phyloP scores from a whole-genome alignment of 1,140 invertebrate genomes.

The Aphis craccivora region DNA sequence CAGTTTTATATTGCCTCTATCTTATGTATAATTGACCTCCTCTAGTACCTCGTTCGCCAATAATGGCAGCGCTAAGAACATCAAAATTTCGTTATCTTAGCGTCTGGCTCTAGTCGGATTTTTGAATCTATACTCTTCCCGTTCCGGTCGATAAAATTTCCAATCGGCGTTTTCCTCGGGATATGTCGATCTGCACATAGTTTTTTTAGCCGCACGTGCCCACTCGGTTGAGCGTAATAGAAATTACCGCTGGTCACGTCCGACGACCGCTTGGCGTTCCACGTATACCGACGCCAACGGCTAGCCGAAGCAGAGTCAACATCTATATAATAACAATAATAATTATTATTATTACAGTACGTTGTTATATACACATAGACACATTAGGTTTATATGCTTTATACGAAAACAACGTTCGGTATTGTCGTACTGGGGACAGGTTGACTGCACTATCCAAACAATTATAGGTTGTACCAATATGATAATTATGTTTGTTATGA shows the following conservation, averaged over 20 bases:
- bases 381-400: too few relatives aligned
- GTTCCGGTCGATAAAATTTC: not conserved
- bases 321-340: not conserved
- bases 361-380: not conserved
- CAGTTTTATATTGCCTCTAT: too few relatives aligned
- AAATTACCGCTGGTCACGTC: slow-evolving; percentile 43
- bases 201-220: not conserved
- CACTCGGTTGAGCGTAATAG: not conserved
- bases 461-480: not conserved
- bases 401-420: too few relatives aligned
- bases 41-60: too few relatives aligned
- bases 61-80: too few relatives aligned
- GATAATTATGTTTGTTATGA: not conserved
- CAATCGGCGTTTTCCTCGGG: not conserved
- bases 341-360: not conserved
- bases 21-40: too few relatives aligned
- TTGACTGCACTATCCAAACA: not conserved
- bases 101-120: too few relatives aligned
- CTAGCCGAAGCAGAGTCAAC: not conserved
- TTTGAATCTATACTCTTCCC: not conserved
- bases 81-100: too few relatives aligned
- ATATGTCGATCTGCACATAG: not conserved
- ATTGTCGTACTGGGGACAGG: not conserved
- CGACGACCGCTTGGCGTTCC: not conserved
- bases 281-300: not conserved